A percentile compares a stretch with the other conserved stretches of the same genome.
Conservation (phyloP, 2,888 invertebrate genomes). For the Achlya flavicornis region DNA sequence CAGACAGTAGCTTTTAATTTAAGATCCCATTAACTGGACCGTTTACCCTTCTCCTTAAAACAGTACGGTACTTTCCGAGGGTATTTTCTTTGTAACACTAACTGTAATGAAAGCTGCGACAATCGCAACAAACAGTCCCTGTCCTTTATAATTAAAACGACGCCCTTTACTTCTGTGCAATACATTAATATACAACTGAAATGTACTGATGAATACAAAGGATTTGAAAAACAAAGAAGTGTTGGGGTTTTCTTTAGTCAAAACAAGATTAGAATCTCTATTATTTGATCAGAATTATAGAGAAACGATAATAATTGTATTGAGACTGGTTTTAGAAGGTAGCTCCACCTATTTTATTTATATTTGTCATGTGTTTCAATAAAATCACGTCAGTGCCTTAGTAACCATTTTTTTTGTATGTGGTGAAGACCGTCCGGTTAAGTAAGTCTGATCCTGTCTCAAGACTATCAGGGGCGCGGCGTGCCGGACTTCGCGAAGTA, state of each 20-base stretch:
- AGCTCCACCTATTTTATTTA: no score
- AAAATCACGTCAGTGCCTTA: no score
- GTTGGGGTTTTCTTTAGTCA: background rate
- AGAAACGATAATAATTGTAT: no score
- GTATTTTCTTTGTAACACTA: constrained; percentile 33
- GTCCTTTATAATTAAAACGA: constrained; percentile 30
- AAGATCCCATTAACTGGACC: constrained; percentile 25
- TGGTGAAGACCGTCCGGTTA: no score
- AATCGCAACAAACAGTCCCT: constrained; percentile 18
- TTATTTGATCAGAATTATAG: no score
- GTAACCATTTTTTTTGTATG: no score
- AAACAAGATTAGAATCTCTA: background rate
- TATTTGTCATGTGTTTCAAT: no score
- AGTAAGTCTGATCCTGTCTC: no score
- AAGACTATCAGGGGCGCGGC: no score
- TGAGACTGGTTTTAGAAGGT: background rate
- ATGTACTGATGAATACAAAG: background rate
- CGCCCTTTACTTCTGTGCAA: constrained; percentile 7
- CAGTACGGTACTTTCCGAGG: constrained; percentile 19
- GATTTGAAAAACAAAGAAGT: background rate
- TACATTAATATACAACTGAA: background rate
- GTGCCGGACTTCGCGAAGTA: no score
- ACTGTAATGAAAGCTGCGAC: constrained; percentile 28
- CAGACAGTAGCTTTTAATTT: constrained; percentile 14
- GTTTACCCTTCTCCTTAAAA: constrained; percentile 39